These are phyloP conservation scores for Ameiurus melas DNA, from an alignment of 2,113 vertebrate species.

Conservation along the genomic window DNA sequence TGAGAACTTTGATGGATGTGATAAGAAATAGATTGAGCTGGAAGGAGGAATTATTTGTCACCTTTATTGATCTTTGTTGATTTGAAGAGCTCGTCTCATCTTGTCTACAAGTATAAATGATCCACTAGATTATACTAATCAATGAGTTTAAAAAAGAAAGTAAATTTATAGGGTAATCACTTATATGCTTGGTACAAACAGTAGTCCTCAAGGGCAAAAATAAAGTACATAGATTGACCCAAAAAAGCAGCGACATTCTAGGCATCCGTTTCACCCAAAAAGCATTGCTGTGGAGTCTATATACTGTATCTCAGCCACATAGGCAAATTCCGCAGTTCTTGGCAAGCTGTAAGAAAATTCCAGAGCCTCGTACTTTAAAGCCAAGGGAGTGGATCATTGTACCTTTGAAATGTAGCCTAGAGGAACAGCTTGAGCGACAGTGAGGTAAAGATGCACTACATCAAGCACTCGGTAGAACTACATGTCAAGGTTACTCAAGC, in stretches of 20 bases:
- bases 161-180: neutral
- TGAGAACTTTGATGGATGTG: neutral
- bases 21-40: neutral
- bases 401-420: neutral
- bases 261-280: neutral
- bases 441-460: neutral
- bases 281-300: neutral
- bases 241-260: neutral
- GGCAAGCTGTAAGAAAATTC: slow-evolving; percentile 5
- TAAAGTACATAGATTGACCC: neutral
- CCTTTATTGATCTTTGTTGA: slow-evolving; percentile 35
- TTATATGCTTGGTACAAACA: neutral
- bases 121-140: slow-evolving; percentile 17
- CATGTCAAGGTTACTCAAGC: slow-evolving; percentile 19
- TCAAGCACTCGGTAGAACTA: neutral
- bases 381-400: neutral
- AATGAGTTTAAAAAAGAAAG: neutral
- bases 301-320: neutral
- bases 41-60: neutral
- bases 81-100: slow-evolving; percentile 3
- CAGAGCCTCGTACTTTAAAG: slow-evolving; percentile 2
- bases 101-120: slow-evolving; percentile 28
- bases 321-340: slow-evolving; percentile 3
- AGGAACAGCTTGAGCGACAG: neutral
- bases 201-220: slow-evolving; percentile 23